These are phyloP conservation scores for Clinocottus analis DNA, from an alignment of 2,113 vertebrate genomes.

Conservation along the genomic window DNA sequence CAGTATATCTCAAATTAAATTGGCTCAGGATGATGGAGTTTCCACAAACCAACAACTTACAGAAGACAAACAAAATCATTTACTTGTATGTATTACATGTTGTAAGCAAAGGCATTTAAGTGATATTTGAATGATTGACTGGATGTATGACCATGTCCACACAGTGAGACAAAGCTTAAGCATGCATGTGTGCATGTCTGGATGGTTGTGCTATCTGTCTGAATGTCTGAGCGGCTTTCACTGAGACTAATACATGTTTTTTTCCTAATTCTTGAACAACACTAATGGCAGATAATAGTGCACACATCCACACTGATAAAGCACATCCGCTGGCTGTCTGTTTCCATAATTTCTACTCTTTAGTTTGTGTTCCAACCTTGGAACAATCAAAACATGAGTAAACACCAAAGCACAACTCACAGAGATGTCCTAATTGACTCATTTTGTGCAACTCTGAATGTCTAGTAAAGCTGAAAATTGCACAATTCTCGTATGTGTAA, in stretches of 20 bases:
- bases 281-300: conserved; percentile 28
- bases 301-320: conserved; percentile 34
- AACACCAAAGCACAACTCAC: conserved; percentile 1
- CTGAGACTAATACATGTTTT: conserved; percentile 1
- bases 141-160: neutral
- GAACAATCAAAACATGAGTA: conserved; percentile 28
- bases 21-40: neutral
- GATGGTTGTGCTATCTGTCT: neutral
- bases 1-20: conserved; percentile 39
- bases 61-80: neutral
- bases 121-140: conserved; percentile 8
- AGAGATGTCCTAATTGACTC: neutral
- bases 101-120: neutral
- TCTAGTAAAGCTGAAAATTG: neutral
- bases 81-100: neutral
- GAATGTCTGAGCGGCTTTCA: neutral
- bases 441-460: neutral
- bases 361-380: conserved; percentile 14
- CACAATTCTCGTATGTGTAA: neutral
- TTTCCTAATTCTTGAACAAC: conserved; percentile 27
- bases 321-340: conserved; percentile 21
- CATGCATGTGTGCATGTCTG: neutral
- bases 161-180: neutral
- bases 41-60: conserved; percentile 9
- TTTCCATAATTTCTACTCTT: conserved; percentile 13